Evolutionary conservation across 2,797 vertebrate genomes (phyloP).

Genomic region (Rhabdophis nuchalis): DNA sequence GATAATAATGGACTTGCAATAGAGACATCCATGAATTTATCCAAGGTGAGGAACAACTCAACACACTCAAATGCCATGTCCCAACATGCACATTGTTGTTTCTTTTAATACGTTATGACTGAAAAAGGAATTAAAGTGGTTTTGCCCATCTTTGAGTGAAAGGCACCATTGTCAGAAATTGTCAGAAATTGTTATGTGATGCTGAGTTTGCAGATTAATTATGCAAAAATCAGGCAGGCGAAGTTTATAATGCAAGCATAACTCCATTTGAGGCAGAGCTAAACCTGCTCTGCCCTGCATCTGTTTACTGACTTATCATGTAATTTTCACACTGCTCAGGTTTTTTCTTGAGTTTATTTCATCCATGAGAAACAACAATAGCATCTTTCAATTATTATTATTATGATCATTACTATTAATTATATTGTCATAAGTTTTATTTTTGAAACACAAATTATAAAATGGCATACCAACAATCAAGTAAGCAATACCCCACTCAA

Average conservation of each 20-base stretch:
- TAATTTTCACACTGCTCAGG: not conserved
- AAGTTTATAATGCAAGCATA: not conserved
- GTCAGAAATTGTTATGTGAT: not conserved
- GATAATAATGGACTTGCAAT: conserved; percentile 1
- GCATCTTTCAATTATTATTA: not conserved
- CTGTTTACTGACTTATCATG: not conserved
- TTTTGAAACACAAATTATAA: not conserved
- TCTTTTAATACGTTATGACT: not conserved
- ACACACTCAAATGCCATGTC: conserved; percentile 15
- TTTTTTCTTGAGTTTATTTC: not conserved
- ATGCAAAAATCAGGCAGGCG: not conserved
- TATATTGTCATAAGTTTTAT: not conserved
- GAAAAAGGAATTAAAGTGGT: not conserved
- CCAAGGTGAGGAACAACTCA: conserved; percentile 4
- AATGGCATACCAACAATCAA: too few species aligned
- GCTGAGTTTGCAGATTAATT: not conserved
- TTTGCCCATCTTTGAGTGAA: not conserved
- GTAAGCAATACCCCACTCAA: too few species aligned
- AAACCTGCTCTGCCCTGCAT: not conserved
- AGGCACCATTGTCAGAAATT: not conserved
- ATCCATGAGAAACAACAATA: not conserved
- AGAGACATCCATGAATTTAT: conserved; percentile 28
- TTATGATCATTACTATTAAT: not conserved
- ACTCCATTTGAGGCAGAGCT: not conserved
- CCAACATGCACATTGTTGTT: not conserved